Evolutionary conservation across 2,888 invertebrate species (phyloP), one percentile per base, ranked within the genome.

Genomic region (Camptogramma bilineatum): DNA sequence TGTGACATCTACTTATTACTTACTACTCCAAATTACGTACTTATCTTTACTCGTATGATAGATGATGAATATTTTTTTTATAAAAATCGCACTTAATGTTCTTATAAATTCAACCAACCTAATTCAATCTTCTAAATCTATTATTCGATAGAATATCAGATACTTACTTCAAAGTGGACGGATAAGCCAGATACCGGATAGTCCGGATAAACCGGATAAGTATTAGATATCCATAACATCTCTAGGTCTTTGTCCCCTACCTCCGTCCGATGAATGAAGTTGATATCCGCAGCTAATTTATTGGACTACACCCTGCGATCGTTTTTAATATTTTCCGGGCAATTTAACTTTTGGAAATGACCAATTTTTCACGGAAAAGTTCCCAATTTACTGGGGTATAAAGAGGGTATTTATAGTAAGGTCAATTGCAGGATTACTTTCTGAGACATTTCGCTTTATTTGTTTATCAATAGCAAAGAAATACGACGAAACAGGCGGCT

Each of bases 261-360:
- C 46, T 39, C 34, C 63, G n/a, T 46, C 51, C 63, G 51, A 56
- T 73, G 76, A 76, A 76, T 77, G 75, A 84, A 83, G 74, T 80
- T 80, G 75, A 77, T 80, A 80, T 80, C 79, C 76, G 73, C 68
- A 69, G 72, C 74, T 80, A 81, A 85, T 84, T 84, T 85, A 84
- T 81, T 73, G 71, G 68, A 68, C 70, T 73, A 75, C 65, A 62
- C 64, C 52, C 46, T 56, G 73, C 68, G 71, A 66, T 70, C 68
- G 75, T 68, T 73, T 73, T 72, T 68, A 74, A 73, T 72, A 73
- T 73, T 74, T 73, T 71, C 67, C 68, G 59, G 60, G 52, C 67
- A 64, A 70, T 74, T 74, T 46, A 71, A 70, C 70, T 69, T 72
- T 72, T 69, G 64, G 62, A 68, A 72, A 71, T 69, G 64, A 56